A percentile compares a stretch with the other conserved stretches of the same genome.
Evolutionary conservation across 2,113 vertebrate genomes (phyloP).

Genomic region (Bambusicola thoracicus): DNA sequence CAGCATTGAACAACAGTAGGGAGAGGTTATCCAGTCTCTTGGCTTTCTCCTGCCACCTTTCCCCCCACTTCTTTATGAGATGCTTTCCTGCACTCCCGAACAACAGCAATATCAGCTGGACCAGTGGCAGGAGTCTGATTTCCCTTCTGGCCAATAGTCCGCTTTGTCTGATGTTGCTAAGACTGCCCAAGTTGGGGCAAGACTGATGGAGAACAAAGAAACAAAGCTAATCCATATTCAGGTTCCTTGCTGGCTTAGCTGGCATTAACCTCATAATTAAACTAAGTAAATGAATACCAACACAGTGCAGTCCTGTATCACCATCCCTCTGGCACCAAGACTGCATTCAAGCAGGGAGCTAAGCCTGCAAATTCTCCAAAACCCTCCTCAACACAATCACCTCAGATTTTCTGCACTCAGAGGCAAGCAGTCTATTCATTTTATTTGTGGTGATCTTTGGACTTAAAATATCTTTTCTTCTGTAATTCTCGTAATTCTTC

Average conservation of each 20-base stretch:
- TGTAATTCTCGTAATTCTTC: rapidly evolving
- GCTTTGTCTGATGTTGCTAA: rapidly evolving
- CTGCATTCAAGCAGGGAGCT: not conserved
- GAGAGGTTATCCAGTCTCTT: rapidly evolving
- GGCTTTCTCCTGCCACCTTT: not conserved
- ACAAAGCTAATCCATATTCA: rapidly evolving
- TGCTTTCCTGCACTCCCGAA: not conserved
- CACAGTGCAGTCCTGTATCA: not conserved
- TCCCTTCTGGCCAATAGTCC: not conserved
- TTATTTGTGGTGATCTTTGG: not conserved
- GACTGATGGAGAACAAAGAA: rapidly evolving
- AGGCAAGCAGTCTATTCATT: no score
- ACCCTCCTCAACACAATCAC: not conserved
- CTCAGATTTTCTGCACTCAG: rapidly evolving
- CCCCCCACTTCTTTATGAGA: rapidly evolving
- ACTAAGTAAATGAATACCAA: not conserved
- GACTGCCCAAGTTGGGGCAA: rapidly evolving
- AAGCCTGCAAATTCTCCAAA: not conserved
- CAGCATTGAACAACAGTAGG: rapidly evolving
- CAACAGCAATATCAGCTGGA: rapidly evolving
- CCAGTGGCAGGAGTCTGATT: rapidly evolving
- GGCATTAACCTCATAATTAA: not conserved
- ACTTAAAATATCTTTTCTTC: not conserved
- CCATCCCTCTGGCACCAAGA: not conserved
- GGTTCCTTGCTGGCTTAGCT: not conserved